phyloP scores from a whole-genome alignment of 64 coral and sea anemone genomes.

The Actinia equina region DNA sequence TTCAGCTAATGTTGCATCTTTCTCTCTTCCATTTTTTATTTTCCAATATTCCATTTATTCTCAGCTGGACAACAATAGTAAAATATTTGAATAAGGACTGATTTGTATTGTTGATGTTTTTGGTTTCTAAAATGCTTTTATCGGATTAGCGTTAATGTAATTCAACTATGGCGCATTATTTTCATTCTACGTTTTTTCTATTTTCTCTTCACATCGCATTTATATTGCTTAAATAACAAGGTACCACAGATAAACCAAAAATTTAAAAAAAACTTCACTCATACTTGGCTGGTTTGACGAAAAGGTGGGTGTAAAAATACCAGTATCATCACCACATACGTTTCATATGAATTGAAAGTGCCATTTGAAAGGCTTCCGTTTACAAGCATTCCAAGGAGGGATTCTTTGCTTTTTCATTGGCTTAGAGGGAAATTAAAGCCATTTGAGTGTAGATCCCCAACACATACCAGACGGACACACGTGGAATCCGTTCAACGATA shows the following conservation, averaged over 20 bases:
- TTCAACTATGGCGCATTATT: neutral
- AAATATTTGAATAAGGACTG: neutral
- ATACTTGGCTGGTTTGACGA: neutral
- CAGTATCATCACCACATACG: neutral
- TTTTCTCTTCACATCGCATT: no score
- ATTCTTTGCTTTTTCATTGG: no score
- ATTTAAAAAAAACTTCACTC: neutral
- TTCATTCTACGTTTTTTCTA: neutral
- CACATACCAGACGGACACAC: neutral
- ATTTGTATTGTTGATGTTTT: neutral
- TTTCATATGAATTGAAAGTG: neutral
- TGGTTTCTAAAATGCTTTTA: neutral
- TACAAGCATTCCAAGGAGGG: no score
- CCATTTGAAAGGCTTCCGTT: no score
- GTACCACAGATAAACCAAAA: neutral
- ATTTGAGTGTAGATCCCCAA: no score
- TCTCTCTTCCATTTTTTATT: neutral
- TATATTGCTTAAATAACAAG: neutral
- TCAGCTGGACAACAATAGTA: neutral
- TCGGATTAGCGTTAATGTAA: neutral
- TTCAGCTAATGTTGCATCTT: neutral
- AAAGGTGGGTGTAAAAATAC: neutral
- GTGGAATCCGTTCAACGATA: neutral
- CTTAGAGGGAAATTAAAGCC: no score
- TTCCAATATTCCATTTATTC: neutral